Percentiles rank a stretch among this genome's conserved stretches.
Conservation (phyloP, 1,140 invertebrate species). For the Drosophila santomea region DNA sequence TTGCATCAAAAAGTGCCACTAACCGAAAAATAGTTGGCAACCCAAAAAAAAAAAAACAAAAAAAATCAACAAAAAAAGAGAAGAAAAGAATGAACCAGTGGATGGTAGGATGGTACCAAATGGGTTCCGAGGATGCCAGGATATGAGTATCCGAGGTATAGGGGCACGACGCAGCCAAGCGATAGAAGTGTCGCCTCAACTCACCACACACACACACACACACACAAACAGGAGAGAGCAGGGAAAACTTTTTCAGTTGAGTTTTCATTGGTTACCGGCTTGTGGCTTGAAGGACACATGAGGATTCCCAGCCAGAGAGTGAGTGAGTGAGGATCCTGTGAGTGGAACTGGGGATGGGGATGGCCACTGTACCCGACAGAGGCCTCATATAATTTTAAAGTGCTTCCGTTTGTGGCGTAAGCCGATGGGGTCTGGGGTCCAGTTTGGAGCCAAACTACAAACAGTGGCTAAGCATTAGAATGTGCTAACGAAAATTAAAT, state of each 20-base stretch:
- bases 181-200: slow-evolving; percentile 56
- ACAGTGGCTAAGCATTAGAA: slow-evolving; percentile 68
- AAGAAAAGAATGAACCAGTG: slow-evolving; percentile 21
- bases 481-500: slow-evolving; percentile 69
- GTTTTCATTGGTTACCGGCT: slow-evolving; percentile 81
- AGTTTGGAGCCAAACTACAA: slow-evolving; percentile 59
- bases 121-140: slow-evolving; percentile 40
- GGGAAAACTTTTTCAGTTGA: slow-evolving; percentile 75
- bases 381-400: slow-evolving; percentile 83
- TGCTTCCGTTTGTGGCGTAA: slow-evolving; percentile 78
- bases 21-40: slow-evolving; percentile 74
- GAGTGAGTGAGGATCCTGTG: neutral
- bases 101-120: slow-evolving; percentile 43
- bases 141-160: slow-evolving; percentile 8
- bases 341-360: neutral
- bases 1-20: slow-evolving; percentile 78
- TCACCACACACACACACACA: slow-evolving; percentile 22
- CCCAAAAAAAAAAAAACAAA: slow-evolving; percentile 56
- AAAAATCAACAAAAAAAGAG: slow-evolving; percentile 1
- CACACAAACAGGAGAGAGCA: slow-evolving; percentile 13
- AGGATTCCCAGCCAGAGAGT: slow-evolving; percentile 37
- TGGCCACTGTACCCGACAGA: slow-evolving; percentile 23
- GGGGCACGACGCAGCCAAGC: slow-evolving; percentile 38
- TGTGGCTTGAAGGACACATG: slow-evolving; percentile 72
- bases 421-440: slow-evolving; percentile 29